Conservation (phyloP, 1,140 invertebrate genomes). For the Plectrocnemia conspersa region DNA sequence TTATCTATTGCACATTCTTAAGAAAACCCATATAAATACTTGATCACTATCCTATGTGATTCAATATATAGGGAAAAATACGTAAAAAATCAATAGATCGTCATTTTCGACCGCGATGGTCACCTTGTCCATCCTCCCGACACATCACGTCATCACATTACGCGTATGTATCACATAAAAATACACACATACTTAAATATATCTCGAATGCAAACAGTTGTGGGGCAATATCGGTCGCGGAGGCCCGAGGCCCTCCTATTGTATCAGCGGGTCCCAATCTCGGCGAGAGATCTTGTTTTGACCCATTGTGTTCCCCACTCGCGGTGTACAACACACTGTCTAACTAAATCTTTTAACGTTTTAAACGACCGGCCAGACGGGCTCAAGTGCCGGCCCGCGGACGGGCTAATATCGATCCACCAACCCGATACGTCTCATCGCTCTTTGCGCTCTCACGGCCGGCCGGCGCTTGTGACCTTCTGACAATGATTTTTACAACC, state of each 20-base stretch:
- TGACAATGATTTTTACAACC: background rate
- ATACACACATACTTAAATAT: too few relatives aligned
- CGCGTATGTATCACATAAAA: too few relatives aligned
- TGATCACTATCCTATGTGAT: too few relatives aligned
- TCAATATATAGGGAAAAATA: too few relatives aligned
- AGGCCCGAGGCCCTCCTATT: slow-evolving; percentile 24
- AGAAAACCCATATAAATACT: too few relatives aligned
- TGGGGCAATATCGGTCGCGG: slow-evolving; percentile 15
- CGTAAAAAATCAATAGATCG: too few relatives aligned
- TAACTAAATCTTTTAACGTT: slow-evolving; percentile 24
- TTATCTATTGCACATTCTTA: too few relatives aligned
- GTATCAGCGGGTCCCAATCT: slow-evolving; percentile 19
- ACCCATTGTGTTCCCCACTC: slow-evolving; percentile 28
- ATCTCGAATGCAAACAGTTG: slow-evolving; percentile 16
- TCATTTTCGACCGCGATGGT: too few relatives aligned
- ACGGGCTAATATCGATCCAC: slow-evolving; percentile 12
- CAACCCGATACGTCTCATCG: too few relatives aligned
- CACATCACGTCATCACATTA: too few relatives aligned
- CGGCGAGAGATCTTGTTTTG: slow-evolving; percentile 17
- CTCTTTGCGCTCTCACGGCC: background rate
- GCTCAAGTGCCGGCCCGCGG: background rate
- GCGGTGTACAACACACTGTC: slow-evolving; percentile 12
- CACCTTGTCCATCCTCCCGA: too few relatives aligned
- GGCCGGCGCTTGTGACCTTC: background rate
- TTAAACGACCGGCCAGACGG: slow-evolving; percentile 9